Evolutionary conservation across 2,797 vertebrate species (phyloP), one percentile per base, ranked within the genome.

Genomic region (Furcifer pardalis): DNA sequence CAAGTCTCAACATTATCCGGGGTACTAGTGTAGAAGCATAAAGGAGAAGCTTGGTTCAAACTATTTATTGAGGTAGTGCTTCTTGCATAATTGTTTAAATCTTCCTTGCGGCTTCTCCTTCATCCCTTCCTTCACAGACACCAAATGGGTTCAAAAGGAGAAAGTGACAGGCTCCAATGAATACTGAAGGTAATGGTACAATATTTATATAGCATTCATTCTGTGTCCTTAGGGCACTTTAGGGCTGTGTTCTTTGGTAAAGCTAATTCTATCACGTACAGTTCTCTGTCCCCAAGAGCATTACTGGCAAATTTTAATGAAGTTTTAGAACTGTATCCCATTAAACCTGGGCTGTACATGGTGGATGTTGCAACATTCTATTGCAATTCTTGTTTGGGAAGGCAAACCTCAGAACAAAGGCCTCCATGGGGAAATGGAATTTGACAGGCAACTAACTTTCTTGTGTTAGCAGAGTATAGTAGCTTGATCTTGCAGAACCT

Each of bases 401-500:
- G 40, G 7, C 78, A 23, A 73, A 44, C 46, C 78, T 60, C 88
- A 78, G 77, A 76, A 90, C 44, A 84, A n/a, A 68, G 69, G 25
- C 44, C 66, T 81, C 79, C 35, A 30, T 30, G 8, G 85, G 69
- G n/a, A 3, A 79, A 63, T 27, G 5, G 23, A 25, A 75, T 62
- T 25, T 13, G 4, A 46, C 85, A 84, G 68, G 72, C 60, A 60
- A 37, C 32, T 80, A 60, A 37, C 32, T 80, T 13, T 63, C 63
- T 52, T 52, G 46, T 56, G n/a, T 52, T 56, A 13, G 23, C 17
- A 30, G 49, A 52, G 46, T 56, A 17, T 44, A 73, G 21, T 25
- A 1, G 35, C 78, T 21, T 44, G 32, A 40, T 1, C 2, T 81
- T 87, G 42, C 79, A 83, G 42, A 84, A 44, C 32, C 49, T 65